Evolutionary conservation across 2,888 invertebrate species (phyloP), one percentile per base, ranked within the genome.

Genomic region (Disparrhopalites patrizii): DNA sequence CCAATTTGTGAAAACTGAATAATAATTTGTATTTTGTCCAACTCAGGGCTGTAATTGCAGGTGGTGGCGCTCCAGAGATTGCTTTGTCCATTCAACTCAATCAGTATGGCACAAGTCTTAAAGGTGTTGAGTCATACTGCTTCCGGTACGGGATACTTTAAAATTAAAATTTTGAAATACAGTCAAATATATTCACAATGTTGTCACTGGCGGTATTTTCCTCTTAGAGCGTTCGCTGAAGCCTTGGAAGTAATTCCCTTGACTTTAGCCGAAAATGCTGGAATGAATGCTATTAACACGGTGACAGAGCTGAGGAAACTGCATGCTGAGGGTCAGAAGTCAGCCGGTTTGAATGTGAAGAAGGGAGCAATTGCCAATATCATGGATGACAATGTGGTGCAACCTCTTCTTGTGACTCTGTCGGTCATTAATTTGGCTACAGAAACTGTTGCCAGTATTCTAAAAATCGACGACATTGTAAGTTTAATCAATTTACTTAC

Each of bases 391-490:
- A 91, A 94, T 82, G 98, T 99, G 66, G 88, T 99, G 67, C 99
- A 99, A 81, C 99, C 99, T 52, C 84, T 99, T 75, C 85, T 98
- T 78, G 99, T 99, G 61, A 93, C 94, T 65, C 88, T 88, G 58
- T 94, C 93, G 75, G 94, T 96, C 56, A 87, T 99, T 74, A 92
- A 88, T 63, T 86, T 99, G 76, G 90, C 99, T 70, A 90, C 98
- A 0, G 99, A 99, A 83, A 97, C 97, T 58, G 93, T 98, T 70
- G 87, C 97, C 76, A 93, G 94, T 76, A 97, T 99, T 81, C 85
- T 99, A 78, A 99, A 99, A 84, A 99, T 99, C 77, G 99, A 99
- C 81, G 99, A 99, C 81, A 97, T 99, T 80, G 94, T 98, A 77
- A 87, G 89, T 83, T 31, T 10, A 20, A 10, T 15, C 8, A 15